Evolutionary conservation across 2,113 vertebrate species (phyloP), one percentile per base, ranked within the genome.

Genomic region (Perca fluviatilis): DNA sequence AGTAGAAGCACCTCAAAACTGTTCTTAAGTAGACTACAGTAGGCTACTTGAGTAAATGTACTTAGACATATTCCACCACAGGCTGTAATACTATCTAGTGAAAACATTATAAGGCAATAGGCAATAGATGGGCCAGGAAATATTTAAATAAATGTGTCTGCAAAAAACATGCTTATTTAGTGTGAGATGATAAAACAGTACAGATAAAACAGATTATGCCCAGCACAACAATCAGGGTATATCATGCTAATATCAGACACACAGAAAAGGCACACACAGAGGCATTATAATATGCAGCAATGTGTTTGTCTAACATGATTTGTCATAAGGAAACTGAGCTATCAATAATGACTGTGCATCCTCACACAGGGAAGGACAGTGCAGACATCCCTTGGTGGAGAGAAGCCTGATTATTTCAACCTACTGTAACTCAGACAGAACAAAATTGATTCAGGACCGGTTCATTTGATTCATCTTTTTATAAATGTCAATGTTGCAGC

Each of bases 401-500:
- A 49, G 30, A 78, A 58, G 27, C 53, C 27, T 43, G 14, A 72
- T 75, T 83, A 6, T 75, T 83, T 74, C 47, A 74, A 71, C 30
- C 27, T 58, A 62, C 77, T 13, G 67, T 36, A 46, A 47, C 62
- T 64, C 68, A 67, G 51, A 77, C 58, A 70, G 51, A 73, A 71
- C 9, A 43, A 53, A 87, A 65, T 58, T 27, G 2, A 71, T 85
- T 84, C 18, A 66, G n/a, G 8, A 14, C 27, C 13, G 2, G 3
- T 68, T 74, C 57, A 79, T 43, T 79, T 62, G 25, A 85, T 77
- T 83, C 25, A 77, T 73, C 40, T 80, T 43, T 69, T 25, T 56
- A 73, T 62, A 77, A 85, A 85, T 79, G 43, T 60, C 56, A 67
- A 23, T 63, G 70, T 21, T 79, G 30, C 83, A 72, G 66, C 71